Base-by-base conservation (phyloP, 2,888 invertebrate genomes). In the Margaritifera margaritifera region DNA sequence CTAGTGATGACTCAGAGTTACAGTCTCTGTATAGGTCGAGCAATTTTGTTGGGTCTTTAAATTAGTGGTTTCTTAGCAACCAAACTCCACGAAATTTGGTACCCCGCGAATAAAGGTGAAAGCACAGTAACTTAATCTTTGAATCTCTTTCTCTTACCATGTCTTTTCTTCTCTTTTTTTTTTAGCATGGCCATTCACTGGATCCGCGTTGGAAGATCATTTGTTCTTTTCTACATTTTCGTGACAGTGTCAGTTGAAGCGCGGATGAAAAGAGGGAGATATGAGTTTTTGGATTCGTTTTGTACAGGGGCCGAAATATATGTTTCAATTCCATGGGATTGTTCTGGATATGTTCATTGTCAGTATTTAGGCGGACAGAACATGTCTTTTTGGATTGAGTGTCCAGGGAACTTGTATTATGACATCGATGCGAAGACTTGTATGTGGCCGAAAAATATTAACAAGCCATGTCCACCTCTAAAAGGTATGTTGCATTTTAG, bases 261-360 rank as follows among this genome's bases (percentile, higher is more conserved):
- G 4, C 63, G 72, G 31, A 65, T 77, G 60, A 72, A 72, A 56
- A 65, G 68, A 24, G 77, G 77, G 24, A 70, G 72, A 59, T 77
- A 77, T 60, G 67, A 68, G 22, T 77, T 77, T 42, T 62, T 77
- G 20, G 70, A 77, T 54, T 58, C 69, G n/a, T 78, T 81, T 60
- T 81, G 81, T 68, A 58, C 61, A 2, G 75, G 75, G 56, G 71
- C 72, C 15, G 78, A 81, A 50, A 63, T 75, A 2, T 81, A 81
- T 64, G 78, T 76, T 3, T 69, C 77, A 22, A 70, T 80, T 52
- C 81, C 81, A 2, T 79, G 79, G 78, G 79, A 81, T 64, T 81
- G 81, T 68, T 66, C 75, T 8, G 81, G 79, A 18, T 81, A 79
- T 61, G 72, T 81, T 5, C 79, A 78, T 22, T 80, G 80, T 66